phyloP scores from a whole-genome alignment of 2,797 vertebrate species.

The Selene dorsalis region DNA sequence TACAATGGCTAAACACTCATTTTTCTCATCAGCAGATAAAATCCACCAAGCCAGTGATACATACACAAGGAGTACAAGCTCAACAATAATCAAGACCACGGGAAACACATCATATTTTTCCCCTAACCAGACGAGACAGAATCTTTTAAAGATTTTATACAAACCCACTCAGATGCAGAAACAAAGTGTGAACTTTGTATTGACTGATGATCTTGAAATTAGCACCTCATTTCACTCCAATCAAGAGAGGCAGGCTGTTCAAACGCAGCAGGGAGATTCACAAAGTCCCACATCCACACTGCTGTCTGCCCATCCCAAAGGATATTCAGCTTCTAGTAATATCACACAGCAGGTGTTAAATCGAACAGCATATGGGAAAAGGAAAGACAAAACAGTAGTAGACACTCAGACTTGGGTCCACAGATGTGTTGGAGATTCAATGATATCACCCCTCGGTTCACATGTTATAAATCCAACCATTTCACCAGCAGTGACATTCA shows the following conservation, averaged over 20 bases:
- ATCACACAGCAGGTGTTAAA: constrained; percentile 64
- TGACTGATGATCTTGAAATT: constrained; percentile 50
- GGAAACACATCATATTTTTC: constrained; percentile 17
- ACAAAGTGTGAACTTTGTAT: constrained; percentile 33
- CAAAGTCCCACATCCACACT: constrained; percentile 60
- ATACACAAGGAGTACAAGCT: constrained; percentile 25
- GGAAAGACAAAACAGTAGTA: constrained; percentile 37
- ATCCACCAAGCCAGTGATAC: constrained; percentile 21
- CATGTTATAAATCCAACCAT: constrained; percentile 46
- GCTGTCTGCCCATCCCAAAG: constrained; percentile 51
- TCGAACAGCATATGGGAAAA: constrained; percentile 36
- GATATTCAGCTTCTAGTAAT: constrained; percentile 66
- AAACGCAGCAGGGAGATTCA: constrained; percentile 54
- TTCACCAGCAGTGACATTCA: constrained; percentile 33
- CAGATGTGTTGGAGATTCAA: constrained; percentile 23
- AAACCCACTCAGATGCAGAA: constrained; percentile 24
- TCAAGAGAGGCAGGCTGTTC: constrained; percentile 59
- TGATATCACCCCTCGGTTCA: constrained; percentile 24
- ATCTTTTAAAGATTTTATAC: constrained; percentile 43
- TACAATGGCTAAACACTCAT: constrained; percentile 33
- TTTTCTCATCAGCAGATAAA: constrained; percentile 22
- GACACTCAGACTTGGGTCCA: constrained; percentile 38
- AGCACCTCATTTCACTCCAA: constrained; percentile 51
- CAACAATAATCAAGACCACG: constrained; percentile 25
- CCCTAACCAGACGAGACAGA: constrained; percentile 16